Conservation (phyloP, 2,888 invertebrate genomes). For the Drosophila recens region DNA sequence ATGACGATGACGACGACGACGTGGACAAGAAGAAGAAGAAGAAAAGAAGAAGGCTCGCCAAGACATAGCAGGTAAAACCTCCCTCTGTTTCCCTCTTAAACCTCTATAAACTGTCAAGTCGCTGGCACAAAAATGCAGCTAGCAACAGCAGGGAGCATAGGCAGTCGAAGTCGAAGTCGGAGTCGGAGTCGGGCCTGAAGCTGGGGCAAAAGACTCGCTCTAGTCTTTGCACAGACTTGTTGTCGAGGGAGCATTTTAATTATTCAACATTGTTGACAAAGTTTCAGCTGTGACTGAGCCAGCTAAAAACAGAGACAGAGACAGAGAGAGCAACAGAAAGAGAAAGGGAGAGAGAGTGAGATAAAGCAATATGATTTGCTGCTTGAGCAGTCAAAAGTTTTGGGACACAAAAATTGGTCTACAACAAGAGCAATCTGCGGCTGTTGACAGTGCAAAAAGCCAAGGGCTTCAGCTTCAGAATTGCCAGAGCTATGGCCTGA, state of each 20-base stretch:
- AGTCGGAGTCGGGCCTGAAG: not conserved
- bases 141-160: slow-evolving; percentile 30
- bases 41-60: slow-evolving; percentile 32
- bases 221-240: slow-evolving; percentile 67
- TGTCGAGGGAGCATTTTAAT: slow-evolving; percentile 83
- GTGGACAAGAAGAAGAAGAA: slow-evolving; percentile 11
- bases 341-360: not conserved
- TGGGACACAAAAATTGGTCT: slow-evolving; percentile 55
- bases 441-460: slow-evolving; percentile 52
- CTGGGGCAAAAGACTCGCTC: slow-evolving; percentile 39
- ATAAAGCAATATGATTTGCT: slow-evolving; percentile 76
- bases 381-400: slow-evolving; percentile 75
- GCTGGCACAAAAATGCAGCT: slow-evolving; percentile 50
- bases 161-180: not conserved
- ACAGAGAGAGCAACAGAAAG: not conserved
- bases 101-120: slow-evolving; percentile 49
- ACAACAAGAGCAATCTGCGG: slow-evolving; percentile 47
- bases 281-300: slow-evolving; percentile 68
- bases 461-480: slow-evolving; percentile 16
- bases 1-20: slow-evolving; percentile 13
- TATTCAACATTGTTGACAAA: slow-evolving; percentile 84
- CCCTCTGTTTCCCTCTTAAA: not conserved
- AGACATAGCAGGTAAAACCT: slow-evolving; percentile 27
- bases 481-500: slow-evolving; percentile 25
- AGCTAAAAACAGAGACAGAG: not conserved